Evolutionary conservation across 2,888 invertebrate genomes (phyloP).

Genomic region (Hydraecia micacea): DNA sequence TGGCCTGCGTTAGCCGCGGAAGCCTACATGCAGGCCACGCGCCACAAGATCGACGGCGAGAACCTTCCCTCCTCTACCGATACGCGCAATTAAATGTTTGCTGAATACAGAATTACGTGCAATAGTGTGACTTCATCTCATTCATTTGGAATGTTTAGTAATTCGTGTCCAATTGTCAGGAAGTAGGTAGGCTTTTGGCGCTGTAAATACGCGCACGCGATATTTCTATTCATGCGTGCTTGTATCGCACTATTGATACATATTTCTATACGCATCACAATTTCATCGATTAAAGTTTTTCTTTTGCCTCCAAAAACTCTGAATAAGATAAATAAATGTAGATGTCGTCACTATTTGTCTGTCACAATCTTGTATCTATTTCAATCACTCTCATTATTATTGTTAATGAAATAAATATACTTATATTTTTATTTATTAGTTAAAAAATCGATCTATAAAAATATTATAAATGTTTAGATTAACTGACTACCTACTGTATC

Average conservation of each 20-base stretch:
- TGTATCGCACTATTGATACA: neutral
- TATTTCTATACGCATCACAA: neutral
- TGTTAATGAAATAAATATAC: constrained; percentile 23
- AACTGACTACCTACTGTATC: neutral
- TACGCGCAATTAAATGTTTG: constrained; percentile 81
- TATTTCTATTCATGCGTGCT: constrained; percentile 1
- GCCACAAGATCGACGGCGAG: constrained; percentile 88
- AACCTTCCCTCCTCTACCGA: constrained; percentile 88
- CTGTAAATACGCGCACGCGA: neutral
- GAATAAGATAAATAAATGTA: neutral
- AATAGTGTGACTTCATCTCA: constrained; percentile 10
- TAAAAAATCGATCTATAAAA: constrained; percentile 41
- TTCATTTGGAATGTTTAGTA: constrained; percentile 7
- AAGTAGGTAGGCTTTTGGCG: neutral
- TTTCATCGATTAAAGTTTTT: neutral
- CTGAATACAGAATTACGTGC: constrained; percentile 17
- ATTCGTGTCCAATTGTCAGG: neutral
- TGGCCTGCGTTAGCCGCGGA: constrained; percentile 85
- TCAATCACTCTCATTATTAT: constrained; percentile 22
- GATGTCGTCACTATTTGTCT: neutral
- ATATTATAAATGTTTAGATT: constrained; percentile 12
- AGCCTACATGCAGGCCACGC: constrained; percentile 83
- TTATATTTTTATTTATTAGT: constrained; percentile 36
- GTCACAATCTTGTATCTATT: neutral
- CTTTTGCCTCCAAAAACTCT: neutral